These are phyloP conservation scores for Leucophenga maculata DNA, from an alignment of 2,888 invertebrate genomes.

Conservation along the genomic window DNA sequence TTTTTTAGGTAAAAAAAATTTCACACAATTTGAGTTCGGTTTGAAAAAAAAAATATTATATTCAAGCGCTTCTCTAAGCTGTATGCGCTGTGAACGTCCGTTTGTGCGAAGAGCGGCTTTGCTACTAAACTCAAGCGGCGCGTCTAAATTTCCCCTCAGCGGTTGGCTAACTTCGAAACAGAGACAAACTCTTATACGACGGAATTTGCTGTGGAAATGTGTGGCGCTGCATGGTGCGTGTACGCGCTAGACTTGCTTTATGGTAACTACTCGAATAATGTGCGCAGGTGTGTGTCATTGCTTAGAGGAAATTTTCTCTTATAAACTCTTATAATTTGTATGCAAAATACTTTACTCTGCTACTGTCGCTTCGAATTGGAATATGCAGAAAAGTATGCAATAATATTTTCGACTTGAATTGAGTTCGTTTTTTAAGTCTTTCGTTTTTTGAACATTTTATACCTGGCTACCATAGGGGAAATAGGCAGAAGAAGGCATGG, in stretches of 20 bases:
- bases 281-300: too few species aligned
- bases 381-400: constrained; percentile 3
- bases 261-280: too few species aligned
- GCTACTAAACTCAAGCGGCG: constrained; percentile 48
- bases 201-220: constrained; percentile 29
- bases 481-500: too few species aligned
- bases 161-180: constrained; percentile 6
- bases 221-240: background rate
- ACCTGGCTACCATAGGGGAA: too few species aligned
- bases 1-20: constrained; percentile 12
- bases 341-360: background rate
- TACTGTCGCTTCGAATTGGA: background rate
- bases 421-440: constrained; percentile 34
- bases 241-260: background rate
- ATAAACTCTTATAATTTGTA: too few species aligned
- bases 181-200: background rate
- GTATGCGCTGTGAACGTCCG: constrained; percentile 58
- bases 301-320: constrained; percentile 1
- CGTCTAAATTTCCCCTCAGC: constrained; percentile 54
- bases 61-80: background rate
- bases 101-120: constrained; percentile 59
- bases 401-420: background rate
- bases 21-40: background rate
- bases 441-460: too few species aligned
- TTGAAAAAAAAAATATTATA: constrained; percentile 1